These are phyloP conservation scores for Polydrusus pterygomalis DNA, from an alignment of 2,888 invertebrate genomes.

Conservation along the genomic window DNA sequence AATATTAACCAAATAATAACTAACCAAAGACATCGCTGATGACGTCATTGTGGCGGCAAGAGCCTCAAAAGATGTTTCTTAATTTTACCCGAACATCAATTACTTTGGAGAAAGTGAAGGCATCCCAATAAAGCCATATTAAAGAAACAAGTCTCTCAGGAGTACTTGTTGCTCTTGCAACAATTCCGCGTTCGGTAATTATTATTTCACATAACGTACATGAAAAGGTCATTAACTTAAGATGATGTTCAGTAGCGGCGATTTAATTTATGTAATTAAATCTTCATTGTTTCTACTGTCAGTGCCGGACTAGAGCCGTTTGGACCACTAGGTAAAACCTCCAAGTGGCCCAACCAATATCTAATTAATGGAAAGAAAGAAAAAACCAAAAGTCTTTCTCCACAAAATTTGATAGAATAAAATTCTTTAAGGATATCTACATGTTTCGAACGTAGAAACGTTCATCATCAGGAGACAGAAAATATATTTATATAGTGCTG, in stretches of 20 bases:
- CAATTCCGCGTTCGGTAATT: background rate
- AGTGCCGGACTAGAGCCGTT: no score
- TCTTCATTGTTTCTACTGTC: no score
- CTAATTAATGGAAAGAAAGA: no score
- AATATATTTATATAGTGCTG: no score
- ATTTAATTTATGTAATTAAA: background rate
- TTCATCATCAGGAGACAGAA: no score
- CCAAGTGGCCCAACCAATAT: no score
- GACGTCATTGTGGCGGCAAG: background rate
- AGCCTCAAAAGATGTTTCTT: background rate
- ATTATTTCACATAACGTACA: constrained; percentile 18
- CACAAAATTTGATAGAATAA: no score
- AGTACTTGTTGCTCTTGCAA: constrained; percentile 9
- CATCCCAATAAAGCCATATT: constrained; percentile 27
- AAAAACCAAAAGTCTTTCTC: no score
- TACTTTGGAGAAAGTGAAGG: constrained; percentile 17
- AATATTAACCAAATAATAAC: background rate
- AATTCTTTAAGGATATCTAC: no score
- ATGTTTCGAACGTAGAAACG: no score
- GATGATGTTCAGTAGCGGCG: constrained; percentile 21
- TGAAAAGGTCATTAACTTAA: constrained; percentile 22
- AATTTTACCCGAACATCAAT: background rate
- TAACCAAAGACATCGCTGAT: no score
- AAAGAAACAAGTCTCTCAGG: constrained; percentile 16
- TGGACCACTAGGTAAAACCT: no score